These are phyloP conservation scores for Dromococcyx pavoninus DNA, from an alignment of 2,797 vertebrate species.

Conservation along the genomic window DNA sequence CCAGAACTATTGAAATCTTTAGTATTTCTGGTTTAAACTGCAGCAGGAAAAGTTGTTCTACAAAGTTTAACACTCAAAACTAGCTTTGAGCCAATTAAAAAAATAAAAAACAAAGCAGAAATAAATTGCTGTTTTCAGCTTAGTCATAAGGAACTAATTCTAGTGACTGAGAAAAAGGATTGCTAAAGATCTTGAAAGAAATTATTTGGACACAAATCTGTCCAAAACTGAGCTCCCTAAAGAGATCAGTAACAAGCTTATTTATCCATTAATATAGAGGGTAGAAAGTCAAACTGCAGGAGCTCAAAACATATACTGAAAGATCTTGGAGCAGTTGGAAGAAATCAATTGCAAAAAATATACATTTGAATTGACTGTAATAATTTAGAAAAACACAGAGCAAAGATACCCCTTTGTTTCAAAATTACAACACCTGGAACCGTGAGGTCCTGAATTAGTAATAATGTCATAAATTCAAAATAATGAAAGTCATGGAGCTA, in stretches of 20 bases:
- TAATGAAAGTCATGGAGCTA: not conserved
- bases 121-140: conserved; percentile 29
- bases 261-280: not conserved
- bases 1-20: not conserved
- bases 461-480: not conserved
- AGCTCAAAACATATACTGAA: not conserved
- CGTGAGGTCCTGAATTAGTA: not conserved
- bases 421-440: not conserved
- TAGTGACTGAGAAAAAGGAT: not conserved
- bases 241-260: not conserved
- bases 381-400: not conserved
- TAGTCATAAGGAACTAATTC: conserved; percentile 33
- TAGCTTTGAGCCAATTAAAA: not conserved
- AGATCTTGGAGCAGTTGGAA: not conserved
- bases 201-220: not conserved
- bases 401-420: not conserved
- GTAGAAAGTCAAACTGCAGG: not conserved
- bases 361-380: not conserved
- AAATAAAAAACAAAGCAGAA: not conserved
- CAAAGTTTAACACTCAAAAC: not conserved
- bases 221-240: conserved; percentile 9
- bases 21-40: not conserved
- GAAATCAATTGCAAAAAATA: not conserved
- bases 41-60: not conserved
- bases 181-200: conserved; percentile 22